phyloP scores from a whole-genome alignment of 2,113 vertebrate species.

The Lamprotornis superbus region DNA sequence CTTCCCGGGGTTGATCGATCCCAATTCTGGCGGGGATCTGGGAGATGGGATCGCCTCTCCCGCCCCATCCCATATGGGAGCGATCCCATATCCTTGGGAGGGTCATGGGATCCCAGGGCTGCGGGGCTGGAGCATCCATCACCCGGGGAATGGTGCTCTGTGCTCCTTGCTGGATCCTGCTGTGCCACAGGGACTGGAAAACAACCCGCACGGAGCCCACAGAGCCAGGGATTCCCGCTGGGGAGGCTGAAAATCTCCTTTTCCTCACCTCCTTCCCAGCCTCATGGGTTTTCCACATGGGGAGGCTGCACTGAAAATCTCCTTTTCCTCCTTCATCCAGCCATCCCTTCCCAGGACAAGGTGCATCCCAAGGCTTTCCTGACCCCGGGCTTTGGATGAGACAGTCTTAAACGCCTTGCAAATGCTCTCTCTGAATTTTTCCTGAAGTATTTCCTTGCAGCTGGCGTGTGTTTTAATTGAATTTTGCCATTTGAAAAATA shows the following conservation, averaged over 20 bases:
- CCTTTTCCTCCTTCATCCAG: neutral
- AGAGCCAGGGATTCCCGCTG: accelerated
- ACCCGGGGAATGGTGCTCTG: accelerated
- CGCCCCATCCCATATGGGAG: neutral
- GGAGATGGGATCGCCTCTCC: neutral
- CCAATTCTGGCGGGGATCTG: accelerated
- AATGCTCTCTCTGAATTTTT: neutral
- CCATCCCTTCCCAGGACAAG: neutral
- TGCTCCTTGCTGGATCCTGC: neutral
- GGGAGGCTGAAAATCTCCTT: neutral
- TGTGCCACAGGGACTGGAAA: neutral
- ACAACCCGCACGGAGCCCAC: neutral
- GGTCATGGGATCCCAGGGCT: neutral
- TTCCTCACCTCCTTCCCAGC: neutral
- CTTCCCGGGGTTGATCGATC: neutral
- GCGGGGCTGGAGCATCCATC: neutral
- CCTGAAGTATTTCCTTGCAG: neutral
- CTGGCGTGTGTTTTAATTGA: neutral
- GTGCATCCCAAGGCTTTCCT: neutral
- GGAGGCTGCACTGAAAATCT: neutral
- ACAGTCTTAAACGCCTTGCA: neutral
- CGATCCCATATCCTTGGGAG: neutral
- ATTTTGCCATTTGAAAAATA: neutral
- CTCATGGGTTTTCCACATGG: neutral
- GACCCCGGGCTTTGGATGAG: neutral